These are phyloP conservation scores for Chrysocyon brachyurus DNA, from an alignment of 2,797 vertebrate genomes.

Conservation along the genomic window DNA sequence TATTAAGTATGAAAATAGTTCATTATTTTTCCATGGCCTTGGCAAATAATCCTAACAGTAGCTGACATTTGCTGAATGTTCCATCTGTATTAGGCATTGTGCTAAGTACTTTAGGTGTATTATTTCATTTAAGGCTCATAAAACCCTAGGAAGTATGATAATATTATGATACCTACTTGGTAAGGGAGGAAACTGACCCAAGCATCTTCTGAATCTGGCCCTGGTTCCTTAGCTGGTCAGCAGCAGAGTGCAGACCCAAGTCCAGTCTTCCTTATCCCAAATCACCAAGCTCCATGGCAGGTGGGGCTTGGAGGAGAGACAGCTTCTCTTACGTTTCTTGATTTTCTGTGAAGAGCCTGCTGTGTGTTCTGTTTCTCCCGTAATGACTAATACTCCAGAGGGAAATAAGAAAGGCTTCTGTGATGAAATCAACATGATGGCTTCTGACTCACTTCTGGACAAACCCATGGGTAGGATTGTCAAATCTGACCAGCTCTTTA, in stretches of 20 bases:
- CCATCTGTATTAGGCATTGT: not conserved
- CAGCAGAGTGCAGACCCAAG: not conserved
- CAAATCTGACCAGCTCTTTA: not conserved
- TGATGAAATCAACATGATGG: not conserved
- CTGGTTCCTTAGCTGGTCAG: not conserved
- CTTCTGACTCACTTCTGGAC: not conserved
- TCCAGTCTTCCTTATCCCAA: not conserved
- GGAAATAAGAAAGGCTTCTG: not conserved
- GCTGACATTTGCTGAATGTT: not conserved
- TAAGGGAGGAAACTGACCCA: not conserved
- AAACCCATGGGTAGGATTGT: not conserved
- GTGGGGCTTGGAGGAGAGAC: not conserved
- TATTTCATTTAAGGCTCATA: not conserved
- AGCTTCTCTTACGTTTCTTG: not conserved
- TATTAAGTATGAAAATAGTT: not conserved
- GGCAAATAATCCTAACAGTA: not conserved
- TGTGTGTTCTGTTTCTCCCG: not conserved
- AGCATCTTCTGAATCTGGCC: not conserved
- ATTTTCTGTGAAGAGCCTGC: not conserved
- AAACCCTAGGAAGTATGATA: not conserved
- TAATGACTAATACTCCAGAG: not conserved
- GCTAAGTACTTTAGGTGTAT: not conserved
- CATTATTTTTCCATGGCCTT: not conserved
- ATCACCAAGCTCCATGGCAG: fast-evolving
- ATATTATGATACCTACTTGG: not conserved